phyloP scores from a whole-genome alignment of 92 coral and sea anemone species.

The Porites rus region DNA sequence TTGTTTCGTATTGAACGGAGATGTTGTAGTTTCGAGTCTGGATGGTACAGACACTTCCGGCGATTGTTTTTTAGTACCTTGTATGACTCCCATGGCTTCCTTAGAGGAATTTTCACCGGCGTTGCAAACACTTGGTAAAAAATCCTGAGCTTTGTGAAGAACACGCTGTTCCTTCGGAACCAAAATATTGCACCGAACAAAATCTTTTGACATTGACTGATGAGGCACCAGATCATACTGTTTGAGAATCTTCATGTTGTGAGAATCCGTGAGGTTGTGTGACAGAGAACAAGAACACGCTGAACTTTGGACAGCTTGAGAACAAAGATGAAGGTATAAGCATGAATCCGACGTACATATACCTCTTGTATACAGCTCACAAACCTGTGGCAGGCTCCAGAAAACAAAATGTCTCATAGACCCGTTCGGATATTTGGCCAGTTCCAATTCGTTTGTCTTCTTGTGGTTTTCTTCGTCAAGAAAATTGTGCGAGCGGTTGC shows the following conservation, averaged over 20 bases:
- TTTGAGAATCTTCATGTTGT: conserved; percentile 52
- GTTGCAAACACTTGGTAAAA: no score
- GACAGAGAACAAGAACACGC: conserved; percentile 35
- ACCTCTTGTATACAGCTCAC: conserved; percentile 38
- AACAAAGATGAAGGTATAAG: conserved; percentile 56
- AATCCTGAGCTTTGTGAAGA: not conserved
- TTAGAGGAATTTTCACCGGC: not conserved
- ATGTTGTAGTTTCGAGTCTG: not conserved
- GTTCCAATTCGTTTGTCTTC: conserved; percentile 20
- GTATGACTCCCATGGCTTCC: not conserved
- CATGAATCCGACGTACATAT: conserved; percentile 45
- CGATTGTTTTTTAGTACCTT: not conserved
- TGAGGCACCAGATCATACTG: conserved; percentile 34
- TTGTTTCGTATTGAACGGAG: not conserved
- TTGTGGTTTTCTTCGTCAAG: conserved; percentile 23
- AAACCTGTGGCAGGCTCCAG: conserved; percentile 60
- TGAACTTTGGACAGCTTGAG: conserved; percentile 14
- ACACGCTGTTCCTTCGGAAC: not conserved
- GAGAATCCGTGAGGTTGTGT: conserved; percentile 31
- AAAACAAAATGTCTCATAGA: conserved; percentile 17
- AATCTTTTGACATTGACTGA: conserved; percentile 6
- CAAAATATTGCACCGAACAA: conserved; percentile 22
- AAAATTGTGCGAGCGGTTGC: conserved; percentile 40
- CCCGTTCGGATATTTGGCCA: conserved; percentile 33
- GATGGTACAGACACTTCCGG: not conserved